Percentiles rank a stretch among this genome's conserved stretches.
Conservation (phyloP, 1,140 invertebrate species). For the Melanaphis sacchari region DNA sequence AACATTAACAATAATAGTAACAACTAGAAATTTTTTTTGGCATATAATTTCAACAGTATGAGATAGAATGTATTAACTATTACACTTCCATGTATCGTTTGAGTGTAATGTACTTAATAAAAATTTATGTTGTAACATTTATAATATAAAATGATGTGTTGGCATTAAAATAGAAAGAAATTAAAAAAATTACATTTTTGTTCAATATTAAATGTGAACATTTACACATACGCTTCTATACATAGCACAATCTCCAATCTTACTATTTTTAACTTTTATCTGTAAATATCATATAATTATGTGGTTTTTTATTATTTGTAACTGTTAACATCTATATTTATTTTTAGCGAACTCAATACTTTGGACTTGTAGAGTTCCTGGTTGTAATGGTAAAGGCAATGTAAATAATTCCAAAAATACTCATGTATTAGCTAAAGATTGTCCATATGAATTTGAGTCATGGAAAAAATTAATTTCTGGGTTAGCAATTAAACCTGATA, state of each 20-base stretch:
- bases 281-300: background rate
- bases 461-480: slow-evolving; percentile 25
- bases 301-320: background rate
- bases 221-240: background rate
- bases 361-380: background rate
- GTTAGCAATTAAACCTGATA: background rate
- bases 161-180: too few species aligned
- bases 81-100: too few species aligned
- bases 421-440: slow-evolving; percentile 23
- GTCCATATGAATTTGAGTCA: slow-evolving; percentile 35
- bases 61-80: too few species aligned
- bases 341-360: background rate
- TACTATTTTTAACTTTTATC: too few species aligned
- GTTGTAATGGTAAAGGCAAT: slow-evolving; percentile 44
- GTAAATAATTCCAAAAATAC: background rate
- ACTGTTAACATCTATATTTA: background rate
- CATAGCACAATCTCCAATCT: too few species aligned
- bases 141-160: too few species aligned
- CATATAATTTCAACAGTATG: too few species aligned
- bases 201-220: background rate
- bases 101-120: too few species aligned
- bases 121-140: too few species aligned
- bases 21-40: too few species aligned
- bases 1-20: too few species aligned
- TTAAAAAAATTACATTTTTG: too few species aligned